Conservation (phyloP, 2,888 invertebrate species). For the Philonicus albiceps region DNA sequence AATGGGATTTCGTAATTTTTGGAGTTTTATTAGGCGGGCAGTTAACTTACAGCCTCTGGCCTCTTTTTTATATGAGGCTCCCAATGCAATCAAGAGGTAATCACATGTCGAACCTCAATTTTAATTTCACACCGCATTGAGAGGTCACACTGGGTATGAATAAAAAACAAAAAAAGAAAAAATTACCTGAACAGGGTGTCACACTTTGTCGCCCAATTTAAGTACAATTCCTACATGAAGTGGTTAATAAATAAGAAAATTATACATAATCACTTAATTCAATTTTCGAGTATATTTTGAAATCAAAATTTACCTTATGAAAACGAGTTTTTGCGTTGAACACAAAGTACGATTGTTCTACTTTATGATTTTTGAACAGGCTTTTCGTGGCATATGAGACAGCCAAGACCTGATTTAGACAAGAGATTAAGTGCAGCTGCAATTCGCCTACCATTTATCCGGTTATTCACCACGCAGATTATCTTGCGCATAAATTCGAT, state of each 20-base stretch:
- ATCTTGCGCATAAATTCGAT: not conserved
- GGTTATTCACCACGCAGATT: not conserved
- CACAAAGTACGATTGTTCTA: not conserved
- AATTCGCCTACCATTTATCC: not conserved
- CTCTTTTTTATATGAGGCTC: not conserved
- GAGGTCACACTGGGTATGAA: not conserved
- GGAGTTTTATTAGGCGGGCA: not conserved
- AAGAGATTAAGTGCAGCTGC: not conserved
- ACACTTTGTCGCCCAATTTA: not conserved
- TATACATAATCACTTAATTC: not conserved
- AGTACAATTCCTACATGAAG: not conserved
- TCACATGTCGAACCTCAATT: not conserved
- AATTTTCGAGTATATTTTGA: not conserved
- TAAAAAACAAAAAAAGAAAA: not conserved
- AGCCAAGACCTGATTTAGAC: not conserved
- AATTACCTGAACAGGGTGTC: not conserved
- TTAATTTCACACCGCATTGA: not conserved
- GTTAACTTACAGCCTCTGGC: not conserved
- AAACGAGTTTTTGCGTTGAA: not conserved
- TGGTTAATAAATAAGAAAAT: not conserved
- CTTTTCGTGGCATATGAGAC: not conserved
- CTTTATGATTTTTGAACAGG: not conserved
- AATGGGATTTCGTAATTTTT: conserved; percentile 11
- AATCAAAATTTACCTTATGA: not conserved
- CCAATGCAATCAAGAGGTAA: conserved; percentile 1